A percentile compares a stretch with the other conserved stretches of the same genome.
These are phyloP conservation scores for Margaritifera margaritifera DNA, from an alignment of 2,888 invertebrate genomes.

Conservation along the genomic window DNA sequence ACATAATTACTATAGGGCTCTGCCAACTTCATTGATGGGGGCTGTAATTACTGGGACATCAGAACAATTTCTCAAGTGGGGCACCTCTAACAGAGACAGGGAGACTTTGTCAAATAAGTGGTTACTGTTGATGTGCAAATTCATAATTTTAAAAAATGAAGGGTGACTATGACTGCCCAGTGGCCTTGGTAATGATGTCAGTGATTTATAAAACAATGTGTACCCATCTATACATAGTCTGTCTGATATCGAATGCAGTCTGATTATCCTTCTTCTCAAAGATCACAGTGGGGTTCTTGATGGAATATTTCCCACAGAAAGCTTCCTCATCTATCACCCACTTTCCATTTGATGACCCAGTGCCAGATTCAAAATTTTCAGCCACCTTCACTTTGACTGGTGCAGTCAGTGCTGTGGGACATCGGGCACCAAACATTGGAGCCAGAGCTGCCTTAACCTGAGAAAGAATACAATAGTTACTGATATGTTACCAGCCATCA, in stretches of 20 bases:
- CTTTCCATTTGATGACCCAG: slow-evolving; percentile 12
- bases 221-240: slow-evolving; percentile 17
- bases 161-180: no score
- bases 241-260: slow-evolving; percentile 5
- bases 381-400: slow-evolving; percentile 14
- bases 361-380: slow-evolving; percentile 21
- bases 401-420: slow-evolving; percentile 24
- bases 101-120: no score
- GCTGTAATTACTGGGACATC: no score
- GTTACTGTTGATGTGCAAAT: no score
- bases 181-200: no score
- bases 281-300: slow-evolving; percentile 25
- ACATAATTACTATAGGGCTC: no score
- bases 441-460: slow-evolving; percentile 19
- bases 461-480: background rate
- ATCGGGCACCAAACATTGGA: slow-evolving; percentile 29
- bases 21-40: no score
- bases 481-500: no score
- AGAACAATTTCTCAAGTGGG: no score
- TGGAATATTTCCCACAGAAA: slow-evolving; percentile 33
- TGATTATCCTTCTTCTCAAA: slow-evolving; percentile 18
- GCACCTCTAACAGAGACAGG: no score
- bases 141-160: no score
- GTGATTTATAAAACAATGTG: background rate
- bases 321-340: slow-evolving; percentile 29